phyloP scores from a whole-genome alignment of 1,140 invertebrate genomes.

The Hylaeus volcanicus region DNA sequence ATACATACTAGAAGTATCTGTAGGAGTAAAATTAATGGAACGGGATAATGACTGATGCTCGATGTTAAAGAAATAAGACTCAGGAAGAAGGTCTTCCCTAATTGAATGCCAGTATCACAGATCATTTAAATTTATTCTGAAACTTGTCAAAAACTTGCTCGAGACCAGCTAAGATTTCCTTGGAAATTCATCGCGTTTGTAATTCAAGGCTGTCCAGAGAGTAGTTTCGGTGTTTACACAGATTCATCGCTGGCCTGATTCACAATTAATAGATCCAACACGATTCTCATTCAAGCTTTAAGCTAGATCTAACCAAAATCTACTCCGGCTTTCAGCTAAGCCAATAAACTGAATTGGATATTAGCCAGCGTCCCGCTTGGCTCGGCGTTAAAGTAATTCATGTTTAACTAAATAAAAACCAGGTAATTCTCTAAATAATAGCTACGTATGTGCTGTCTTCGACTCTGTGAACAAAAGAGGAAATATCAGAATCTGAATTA shows the following conservation, averaged over 20 bases:
- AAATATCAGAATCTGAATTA: no score
- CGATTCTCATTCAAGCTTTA: conserved; percentile 18
- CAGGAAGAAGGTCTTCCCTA: not conserved
- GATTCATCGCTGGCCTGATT: conserved; percentile 2
- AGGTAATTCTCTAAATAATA: not conserved
- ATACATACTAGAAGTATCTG: no score
- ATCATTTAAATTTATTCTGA: not conserved
- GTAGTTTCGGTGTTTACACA: conserved; percentile 4
- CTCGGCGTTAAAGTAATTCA: conserved; percentile 17
- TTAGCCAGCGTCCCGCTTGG: conserved; percentile 1
- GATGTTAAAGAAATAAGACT: not conserved
- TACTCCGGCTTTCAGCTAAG: conserved; percentile 15
- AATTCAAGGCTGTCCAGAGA: not conserved
- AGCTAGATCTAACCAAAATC: conserved; percentile 28
- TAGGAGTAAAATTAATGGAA: no score
- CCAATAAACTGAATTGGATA: conserved; percentile 43
- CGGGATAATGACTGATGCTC: not conserved
- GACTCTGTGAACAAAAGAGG: no score
- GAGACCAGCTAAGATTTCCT: no score
- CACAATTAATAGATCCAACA: conserved; percentile 32
- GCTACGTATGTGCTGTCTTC: no score
- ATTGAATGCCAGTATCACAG: no score
- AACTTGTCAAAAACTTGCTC: not conserved
- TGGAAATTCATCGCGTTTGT: not conserved
- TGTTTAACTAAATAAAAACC: conserved; percentile 24